These are phyloP conservation scores for Eidolon dupreanum DNA, from an alignment of 2,797 vertebrate species.

Conservation along the genomic window DNA sequence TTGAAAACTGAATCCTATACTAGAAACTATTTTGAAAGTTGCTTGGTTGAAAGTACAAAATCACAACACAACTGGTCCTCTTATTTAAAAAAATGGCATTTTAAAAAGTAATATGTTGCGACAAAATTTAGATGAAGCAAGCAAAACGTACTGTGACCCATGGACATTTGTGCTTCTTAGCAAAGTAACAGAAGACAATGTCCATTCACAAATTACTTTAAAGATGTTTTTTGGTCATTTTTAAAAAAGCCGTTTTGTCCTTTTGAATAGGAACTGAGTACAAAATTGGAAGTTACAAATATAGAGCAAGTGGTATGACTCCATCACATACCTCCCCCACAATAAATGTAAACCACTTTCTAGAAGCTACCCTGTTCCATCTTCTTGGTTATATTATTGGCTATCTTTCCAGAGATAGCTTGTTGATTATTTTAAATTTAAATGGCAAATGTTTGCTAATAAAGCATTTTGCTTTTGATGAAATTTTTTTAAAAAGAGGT, in stretches of 20 bases:
- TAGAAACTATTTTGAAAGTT: not conserved
- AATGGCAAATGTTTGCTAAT: not conserved
- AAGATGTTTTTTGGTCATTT: not conserved
- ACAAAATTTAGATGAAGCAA: not conserved
- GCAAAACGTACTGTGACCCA: not conserved
- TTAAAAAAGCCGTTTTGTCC: not conserved
- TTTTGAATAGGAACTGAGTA: not conserved
- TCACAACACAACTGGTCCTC: not conserved
- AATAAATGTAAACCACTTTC: not conserved
- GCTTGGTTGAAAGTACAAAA: not conserved
- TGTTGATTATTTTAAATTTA: not conserved
- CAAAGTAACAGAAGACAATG: not conserved
- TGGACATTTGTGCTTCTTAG: not conserved
- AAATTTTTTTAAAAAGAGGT: not conserved
- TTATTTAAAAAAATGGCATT: not conserved
- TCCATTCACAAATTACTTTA: not conserved
- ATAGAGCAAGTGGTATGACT: not conserved
- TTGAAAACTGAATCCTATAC: not conserved
- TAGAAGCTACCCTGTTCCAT: not conserved
- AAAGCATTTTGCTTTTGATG: not conserved
- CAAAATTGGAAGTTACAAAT: not conserved
- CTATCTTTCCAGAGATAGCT: not conserved
- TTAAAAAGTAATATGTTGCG: not conserved
- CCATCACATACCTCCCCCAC: not conserved
- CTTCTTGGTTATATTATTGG: not conserved